Evolutionary conservation across 2,888 invertebrate genomes (phyloP), one percentile per base, ranked within the genome.

Genomic region (Blastobasis lacticolella): DNA sequence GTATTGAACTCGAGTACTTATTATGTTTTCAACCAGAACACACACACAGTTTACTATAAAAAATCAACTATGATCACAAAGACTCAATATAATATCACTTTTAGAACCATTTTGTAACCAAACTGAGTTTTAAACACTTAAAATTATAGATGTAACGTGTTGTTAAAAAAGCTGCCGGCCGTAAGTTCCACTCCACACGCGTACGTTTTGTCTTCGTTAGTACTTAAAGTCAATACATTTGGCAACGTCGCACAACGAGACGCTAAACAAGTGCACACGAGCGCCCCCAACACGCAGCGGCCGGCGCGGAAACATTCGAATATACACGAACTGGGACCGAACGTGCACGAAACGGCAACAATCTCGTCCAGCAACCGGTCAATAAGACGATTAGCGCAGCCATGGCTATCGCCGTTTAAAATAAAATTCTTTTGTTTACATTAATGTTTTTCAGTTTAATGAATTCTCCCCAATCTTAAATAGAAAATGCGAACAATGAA

Each of bases 201-300:
- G 85, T 82, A 85, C 86, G 86, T 86, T 86, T 85, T 85, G 84
- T 87, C 84, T 86, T 81, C 75, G 75, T 76, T 78, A 73, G 75
- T 83, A 81, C 82, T 78, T 78, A 74, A 69, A 81, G 85, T 87
- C 85, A 82, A 86, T 87, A 87, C 79, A 87, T 78, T 82, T 88
- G 89, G 88, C 89, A 89, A 89, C 89, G 85, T 83, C 85, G 89
- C 88, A 80, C 75, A 76, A 73, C 74, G 73, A 84, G 88, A 88
- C 87, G 88, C 88, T 81, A 86, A 86, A 86, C 86, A 86, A 82
- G 82, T 79, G 81, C 74, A 79, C 85, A 73, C 77, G 67, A 78
- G 89, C 88, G 89, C 88, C 89, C 87, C 73, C 89, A 83, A 84
- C 88, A 82, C 89, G 87, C 88, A 88, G 86, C 84, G 88, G 87